Conservation (phyloP, 2,888 invertebrate genomes). For the Drosophila dives region DNA sequence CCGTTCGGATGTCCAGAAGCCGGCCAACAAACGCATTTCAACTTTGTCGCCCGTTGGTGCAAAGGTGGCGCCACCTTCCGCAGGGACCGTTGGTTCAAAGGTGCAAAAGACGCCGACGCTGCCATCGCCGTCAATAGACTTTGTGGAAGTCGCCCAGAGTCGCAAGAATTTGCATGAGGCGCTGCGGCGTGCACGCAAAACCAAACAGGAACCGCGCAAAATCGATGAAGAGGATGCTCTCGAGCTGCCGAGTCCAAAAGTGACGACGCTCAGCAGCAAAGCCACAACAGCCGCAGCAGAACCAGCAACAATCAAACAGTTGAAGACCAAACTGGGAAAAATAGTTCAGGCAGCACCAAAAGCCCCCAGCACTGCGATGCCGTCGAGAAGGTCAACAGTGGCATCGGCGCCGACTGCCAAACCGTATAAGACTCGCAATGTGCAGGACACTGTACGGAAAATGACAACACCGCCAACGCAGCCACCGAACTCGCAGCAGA, state of each 20-base stretch:
- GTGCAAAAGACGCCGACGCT: no score
- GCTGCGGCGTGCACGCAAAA: constrained; percentile 81
- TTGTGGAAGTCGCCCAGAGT: constrained; percentile 73
- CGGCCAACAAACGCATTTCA: constrained; percentile 21
- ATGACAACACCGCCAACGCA: constrained; percentile 22
- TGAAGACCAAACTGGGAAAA: constrained; percentile 33
- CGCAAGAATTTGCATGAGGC: constrained; percentile 83
- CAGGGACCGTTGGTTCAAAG: constrained; percentile 4
- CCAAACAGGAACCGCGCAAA: constrained; percentile 65
- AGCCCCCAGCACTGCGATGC: background rate
- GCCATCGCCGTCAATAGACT: constrained; percentile 5
- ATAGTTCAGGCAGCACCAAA: constrained; percentile 10
- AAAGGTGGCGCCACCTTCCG: background rate
- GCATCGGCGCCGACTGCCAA: constrained; percentile 21
- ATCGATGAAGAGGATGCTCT: constrained; percentile 61
- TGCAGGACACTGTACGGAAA: constrained; percentile 35
- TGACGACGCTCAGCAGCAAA: background rate
- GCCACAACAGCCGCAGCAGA: background rate
- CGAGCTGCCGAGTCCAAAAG: constrained; percentile 46
- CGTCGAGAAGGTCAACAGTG: background rate
- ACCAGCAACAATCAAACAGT: background rate
- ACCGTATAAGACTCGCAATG: constrained; percentile 52
- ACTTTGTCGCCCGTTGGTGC: constrained; percentile 37
- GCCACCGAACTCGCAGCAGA: constrained; percentile 3
- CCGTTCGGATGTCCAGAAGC: constrained; percentile 15